phyloP scores from a whole-genome alignment of 2,888 invertebrate genomes.

The Ectobius pallidus region DNA sequence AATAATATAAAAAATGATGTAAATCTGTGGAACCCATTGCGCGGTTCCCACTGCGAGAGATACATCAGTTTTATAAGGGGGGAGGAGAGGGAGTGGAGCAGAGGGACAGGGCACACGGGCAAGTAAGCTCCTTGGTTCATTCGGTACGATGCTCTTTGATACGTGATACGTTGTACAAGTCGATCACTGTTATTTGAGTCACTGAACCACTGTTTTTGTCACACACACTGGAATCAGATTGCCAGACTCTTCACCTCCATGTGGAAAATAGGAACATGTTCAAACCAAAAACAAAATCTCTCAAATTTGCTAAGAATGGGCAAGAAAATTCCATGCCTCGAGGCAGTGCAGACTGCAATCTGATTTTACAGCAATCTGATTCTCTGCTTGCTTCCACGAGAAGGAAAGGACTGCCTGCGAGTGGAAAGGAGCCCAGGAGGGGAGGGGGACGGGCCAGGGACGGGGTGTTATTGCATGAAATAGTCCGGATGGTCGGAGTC shows the following conservation, averaged over 20 bases:
- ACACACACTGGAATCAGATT: conserved; percentile 44
- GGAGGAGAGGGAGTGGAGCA: conserved; percentile 8
- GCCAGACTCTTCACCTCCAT: conserved; percentile 38
- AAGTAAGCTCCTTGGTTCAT: conserved; percentile 39
- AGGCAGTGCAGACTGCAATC: conserved; percentile 42
- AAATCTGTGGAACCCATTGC: conserved; percentile 39
- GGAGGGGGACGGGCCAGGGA: conserved; percentile 40
- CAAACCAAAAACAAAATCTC: conserved; percentile 35
- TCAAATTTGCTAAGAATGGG: conserved; percentile 31
- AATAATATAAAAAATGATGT: conserved; percentile 43
- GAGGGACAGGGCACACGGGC: conserved; percentile 31
- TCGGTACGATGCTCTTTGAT: conserved; percentile 10
- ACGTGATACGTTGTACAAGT: conserved; percentile 6
- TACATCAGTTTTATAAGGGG: conserved; percentile 27
- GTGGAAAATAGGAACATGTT: conserved; percentile 41
- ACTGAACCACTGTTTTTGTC: conserved; percentile 42
- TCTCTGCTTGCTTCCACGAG: conserved; percentile 40
- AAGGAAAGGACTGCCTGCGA: conserved; percentile 37
- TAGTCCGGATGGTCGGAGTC: conserved; percentile 96
- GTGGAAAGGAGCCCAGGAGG: conserved; percentile 29
- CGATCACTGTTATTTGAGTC: conserved; percentile 41
- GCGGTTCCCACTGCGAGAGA: conserved; percentile 35
- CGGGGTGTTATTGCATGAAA: conserved; percentile 85
- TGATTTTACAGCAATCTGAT: conserved; percentile 45
- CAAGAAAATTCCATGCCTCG: conserved; percentile 23